Evolutionary conservation across 1,140 invertebrate genomes (phyloP).

Genomic region (Drosophila dunni): DNA sequence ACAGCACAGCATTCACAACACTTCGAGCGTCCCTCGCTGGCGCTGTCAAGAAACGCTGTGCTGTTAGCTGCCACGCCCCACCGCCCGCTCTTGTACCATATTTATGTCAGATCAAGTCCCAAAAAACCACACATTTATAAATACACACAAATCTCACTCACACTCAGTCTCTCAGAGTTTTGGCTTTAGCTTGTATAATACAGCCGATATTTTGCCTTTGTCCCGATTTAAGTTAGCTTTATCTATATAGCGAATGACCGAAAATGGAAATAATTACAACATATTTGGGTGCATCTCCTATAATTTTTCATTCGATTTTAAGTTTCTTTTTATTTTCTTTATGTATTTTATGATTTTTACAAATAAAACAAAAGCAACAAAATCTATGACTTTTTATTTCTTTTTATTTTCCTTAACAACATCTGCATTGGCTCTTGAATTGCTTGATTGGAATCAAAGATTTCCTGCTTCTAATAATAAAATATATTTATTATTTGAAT

Average conservation of each 20-base stretch:
- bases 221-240: slow-evolving; percentile 60
- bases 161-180: slow-evolving; percentile 18
- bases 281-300: slow-evolving; percentile 84
- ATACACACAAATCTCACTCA: slow-evolving; percentile 39
- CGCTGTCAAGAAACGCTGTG: slow-evolving; percentile 21
- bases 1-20: slow-evolving; percentile 25
- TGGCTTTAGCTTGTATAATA: slow-evolving; percentile 73
- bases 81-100: slow-evolving; percentile 52
- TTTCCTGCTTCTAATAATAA: not conserved
- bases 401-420: slow-evolving; percentile 28
- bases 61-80: slow-evolving; percentile 17
- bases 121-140: slow-evolving; percentile 56
- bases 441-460: not conserved
- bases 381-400: slow-evolving; percentile 38
- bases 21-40: slow-evolving; percentile 48
- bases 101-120: slow-evolving; percentile 8
- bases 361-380: slow-evolving; percentile 11
- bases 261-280: slow-evolving; percentile 85
- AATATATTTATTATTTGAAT: not conserved
- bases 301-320: slow-evolving; percentile 82
- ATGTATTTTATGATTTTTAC: slow-evolving; percentile 69
- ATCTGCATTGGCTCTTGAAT: slow-evolving; percentile 14
- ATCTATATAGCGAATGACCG: slow-evolving; percentile 60
- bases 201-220: slow-evolving; percentile 68
- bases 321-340: slow-evolving; percentile 69